Evolutionary conservation across 2,113 vertebrate species (phyloP), one percentile per base, ranked within the genome.

Genomic region (Lepisosteus oculatus): DNA sequence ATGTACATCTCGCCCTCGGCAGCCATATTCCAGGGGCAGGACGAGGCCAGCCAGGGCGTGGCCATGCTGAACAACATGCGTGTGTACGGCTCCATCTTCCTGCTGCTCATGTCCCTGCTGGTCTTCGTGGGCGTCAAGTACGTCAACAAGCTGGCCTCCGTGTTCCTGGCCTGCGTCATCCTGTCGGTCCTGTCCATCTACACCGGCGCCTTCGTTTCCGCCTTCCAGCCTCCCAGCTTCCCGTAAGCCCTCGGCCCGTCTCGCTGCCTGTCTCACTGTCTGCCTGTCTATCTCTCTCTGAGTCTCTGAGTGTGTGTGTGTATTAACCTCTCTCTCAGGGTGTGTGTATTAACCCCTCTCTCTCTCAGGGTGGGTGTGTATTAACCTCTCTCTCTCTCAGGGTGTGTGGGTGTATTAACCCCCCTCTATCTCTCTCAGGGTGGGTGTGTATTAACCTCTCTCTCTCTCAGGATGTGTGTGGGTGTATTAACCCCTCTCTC

Each of bases 11-110:
- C 85, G 1, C 95, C 95, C 0, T 74, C 84, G 14, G 93, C 91
- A 0, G 93, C 93, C 70, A 93, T 97, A 69, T 96, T 97, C 68
- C 77, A 65, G 12, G 81, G 91, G 0, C 72, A 85, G 0, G 71
- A 84, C 6, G 83, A 78, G 0, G 84, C 91, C 29, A 93, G 90
- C 3, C 92, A 94, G 51, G 86, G 89, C 1, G 91, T 89, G 1
- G 93, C 93, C 76, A 91, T 94, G 93, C 78, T 97, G 72, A 97
- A 97, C 79, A 96, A 96, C 86, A 95, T 97, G 95, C 91, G 95
- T 0, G 85, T 97, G 9, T 97, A 97, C 56, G 95, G 95, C 81
- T 92, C 93, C 7, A 86, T 94, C 77, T 96, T 90, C 74, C 86
- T 97, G 69, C 77, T 94, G 56, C 85, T 96, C n/a, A 93, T 97